Conservation (phyloP, 1,140 invertebrate species). For the Drosophila arawakana region DNA sequence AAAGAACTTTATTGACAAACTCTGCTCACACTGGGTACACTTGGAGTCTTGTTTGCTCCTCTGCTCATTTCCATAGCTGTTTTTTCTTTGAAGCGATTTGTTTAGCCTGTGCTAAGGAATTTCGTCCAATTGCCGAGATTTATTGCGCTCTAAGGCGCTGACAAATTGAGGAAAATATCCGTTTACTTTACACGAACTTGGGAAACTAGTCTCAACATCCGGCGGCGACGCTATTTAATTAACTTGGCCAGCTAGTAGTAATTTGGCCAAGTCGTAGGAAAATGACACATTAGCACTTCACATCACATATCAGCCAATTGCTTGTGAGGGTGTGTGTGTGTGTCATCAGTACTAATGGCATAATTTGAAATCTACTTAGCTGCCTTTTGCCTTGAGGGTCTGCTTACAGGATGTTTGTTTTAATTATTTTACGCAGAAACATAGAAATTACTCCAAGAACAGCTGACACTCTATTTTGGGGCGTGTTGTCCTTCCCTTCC, state of each 20-base stretch:
- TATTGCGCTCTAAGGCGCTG: constrained; percentile 28
- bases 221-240: constrained; percentile 28
- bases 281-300: constrained; percentile 17
- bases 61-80: not conserved
- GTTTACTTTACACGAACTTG: not conserved
- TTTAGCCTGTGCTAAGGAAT: constrained; percentile 39
- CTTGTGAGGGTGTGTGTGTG: not conserved
- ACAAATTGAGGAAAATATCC: constrained; percentile 58
- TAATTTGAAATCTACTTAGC: constrained; percentile 83
- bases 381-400: constrained; percentile 30
- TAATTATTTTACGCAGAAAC: constrained; percentile 75
- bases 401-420: constrained; percentile 50
- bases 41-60: too few species aligned
- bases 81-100: constrained; percentile 52
- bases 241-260: constrained; percentile 23
- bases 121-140: constrained; percentile 31
- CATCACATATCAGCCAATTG: constrained; percentile 10
- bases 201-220: not conserved
- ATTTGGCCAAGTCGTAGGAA: constrained; percentile 13
- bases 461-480: constrained; percentile 34
- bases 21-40: too few species aligned
- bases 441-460: constrained; percentile 45
- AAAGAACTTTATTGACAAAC: too few species aligned
- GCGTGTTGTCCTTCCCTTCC: constrained; percentile 19
- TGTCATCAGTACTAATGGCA: constrained; percentile 81